phyloP scores from a whole-genome alignment of 2,797 vertebrate genomes.

The Anabas testudineus region DNA sequence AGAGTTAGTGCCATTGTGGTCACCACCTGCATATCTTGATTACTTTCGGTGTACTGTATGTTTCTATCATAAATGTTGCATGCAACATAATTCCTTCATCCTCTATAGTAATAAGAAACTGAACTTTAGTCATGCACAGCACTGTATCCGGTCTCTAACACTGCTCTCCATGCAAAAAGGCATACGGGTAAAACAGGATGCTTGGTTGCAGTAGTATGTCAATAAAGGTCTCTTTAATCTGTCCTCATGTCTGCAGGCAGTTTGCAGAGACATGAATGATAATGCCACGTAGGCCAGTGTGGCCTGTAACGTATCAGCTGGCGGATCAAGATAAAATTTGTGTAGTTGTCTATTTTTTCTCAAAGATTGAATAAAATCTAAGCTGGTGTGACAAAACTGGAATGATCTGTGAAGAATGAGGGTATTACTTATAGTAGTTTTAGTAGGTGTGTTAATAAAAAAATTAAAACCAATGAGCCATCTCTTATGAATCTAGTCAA shows the following conservation, averaged over 20 bases:
- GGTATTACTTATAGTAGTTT: neutral
- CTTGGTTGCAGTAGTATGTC: conserved; percentile 25
- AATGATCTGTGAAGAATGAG: conserved; percentile 1
- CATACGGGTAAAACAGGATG: conserved; percentile 33
- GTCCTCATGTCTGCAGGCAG: conserved; percentile 39
- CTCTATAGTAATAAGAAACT: neutral
- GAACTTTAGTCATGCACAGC: conserved; percentile 39
- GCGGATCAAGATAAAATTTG: conserved; percentile 1
- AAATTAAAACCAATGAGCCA: neutral
- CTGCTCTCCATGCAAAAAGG: conserved; percentile 27
- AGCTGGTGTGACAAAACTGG: neutral
- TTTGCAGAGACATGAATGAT: conserved; percentile 53
- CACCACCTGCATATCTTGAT: conserved; percentile 23
- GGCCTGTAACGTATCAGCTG: conserved; percentile 11
- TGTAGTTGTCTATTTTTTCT: neutral
- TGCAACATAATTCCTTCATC: conserved; percentile 20
- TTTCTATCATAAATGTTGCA: conserved; percentile 30
- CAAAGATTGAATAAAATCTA: neutral
- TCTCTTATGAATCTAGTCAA: conserved; percentile 2
- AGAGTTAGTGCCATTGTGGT: conserved; percentile 34
- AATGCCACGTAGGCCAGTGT: conserved; percentile 7
- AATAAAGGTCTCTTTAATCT: conserved; percentile 22
- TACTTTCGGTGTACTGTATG: conserved; percentile 18
- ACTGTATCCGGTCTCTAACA: conserved; percentile 26
- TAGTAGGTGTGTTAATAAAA: neutral